Percentiles rank a stretch among this genome's conserved stretches.
Evolutionary conservation across 2,113 vertebrate genomes (phyloP).

Genomic region (Oriolus oriolus): DNA sequence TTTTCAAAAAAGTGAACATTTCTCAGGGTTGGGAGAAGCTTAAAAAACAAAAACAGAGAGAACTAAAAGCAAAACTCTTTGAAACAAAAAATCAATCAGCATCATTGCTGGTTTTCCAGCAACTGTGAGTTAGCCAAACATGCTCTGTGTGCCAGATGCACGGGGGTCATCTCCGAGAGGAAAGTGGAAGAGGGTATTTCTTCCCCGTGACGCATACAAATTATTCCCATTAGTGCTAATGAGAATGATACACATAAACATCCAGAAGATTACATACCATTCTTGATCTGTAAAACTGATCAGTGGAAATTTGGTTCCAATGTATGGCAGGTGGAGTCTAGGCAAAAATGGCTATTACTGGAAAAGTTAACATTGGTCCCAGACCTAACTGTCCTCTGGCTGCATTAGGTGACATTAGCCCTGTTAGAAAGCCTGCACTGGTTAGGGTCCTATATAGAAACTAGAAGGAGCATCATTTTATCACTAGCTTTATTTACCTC

Average conservation of each 20-base stretch:
- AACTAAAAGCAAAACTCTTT: slow-evolving; percentile 41
- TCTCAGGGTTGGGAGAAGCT: slow-evolving; percentile 57
- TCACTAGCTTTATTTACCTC: not conserved
- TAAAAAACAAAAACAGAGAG: slow-evolving; percentile 28
- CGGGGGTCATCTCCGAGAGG: not conserved
- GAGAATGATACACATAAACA: slow-evolving; percentile 63
- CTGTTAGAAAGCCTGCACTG: not conserved
- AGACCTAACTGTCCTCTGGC: not conserved
- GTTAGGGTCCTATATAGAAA: not conserved
- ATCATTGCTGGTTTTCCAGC: slow-evolving; percentile 46
- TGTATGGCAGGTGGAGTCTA: slow-evolving; percentile 56
- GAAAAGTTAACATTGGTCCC: slow-evolving; percentile 38
- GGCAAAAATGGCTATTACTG: slow-evolving; percentile 64
- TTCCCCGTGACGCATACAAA: slow-evolving; percentile 43
- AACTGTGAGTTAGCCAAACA: slow-evolving; percentile 58
- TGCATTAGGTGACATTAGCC: not conserved
- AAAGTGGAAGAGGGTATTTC: slow-evolving; percentile 23
- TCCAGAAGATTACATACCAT: slow-evolving; percentile 65
- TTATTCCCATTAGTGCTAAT: slow-evolving; percentile 61
- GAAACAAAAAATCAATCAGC: slow-evolving; percentile 45
- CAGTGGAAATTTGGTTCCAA: slow-evolving; percentile 62
- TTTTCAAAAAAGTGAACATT: slow-evolving; percentile 49
- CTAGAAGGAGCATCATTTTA: not conserved
- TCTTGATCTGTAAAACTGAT: slow-evolving; percentile 63
- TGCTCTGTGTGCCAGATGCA: slow-evolving; percentile 39